Conservation (phyloP, 2,113 vertebrate species). For the Epinephelus fuscoguttatus region DNA sequence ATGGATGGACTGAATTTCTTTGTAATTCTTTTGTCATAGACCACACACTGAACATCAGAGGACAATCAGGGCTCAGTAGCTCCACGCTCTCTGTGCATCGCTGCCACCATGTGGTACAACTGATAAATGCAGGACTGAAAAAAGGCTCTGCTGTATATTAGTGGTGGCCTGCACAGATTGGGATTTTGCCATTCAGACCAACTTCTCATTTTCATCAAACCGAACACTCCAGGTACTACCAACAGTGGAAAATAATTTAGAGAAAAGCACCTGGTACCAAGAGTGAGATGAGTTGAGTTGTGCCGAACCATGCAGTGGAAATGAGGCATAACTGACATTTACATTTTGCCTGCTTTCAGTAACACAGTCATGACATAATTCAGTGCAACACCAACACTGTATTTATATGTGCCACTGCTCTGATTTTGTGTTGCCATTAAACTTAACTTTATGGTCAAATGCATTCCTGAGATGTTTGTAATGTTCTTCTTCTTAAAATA, state of each 20-base stretch:
- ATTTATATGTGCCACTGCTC: background rate
- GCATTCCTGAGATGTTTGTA: background rate
- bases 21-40: background rate
- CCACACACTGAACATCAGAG: background rate
- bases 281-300: too few relatives aligned
- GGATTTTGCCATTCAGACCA: too few relatives aligned
- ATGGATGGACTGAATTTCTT: background rate
- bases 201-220: too few relatives aligned
- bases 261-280: too few relatives aligned
- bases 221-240: too few relatives aligned
- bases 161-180: background rate
- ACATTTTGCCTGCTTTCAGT: background rate
- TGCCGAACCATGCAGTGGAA: too few relatives aligned
- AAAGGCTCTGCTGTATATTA: background rate
- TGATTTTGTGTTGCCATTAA: background rate
- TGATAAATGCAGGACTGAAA: background rate
- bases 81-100: background rate
- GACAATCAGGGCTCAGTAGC: background rate
- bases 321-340: background rate
- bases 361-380: background rate
- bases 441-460: background rate
- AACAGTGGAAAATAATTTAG: too few relatives aligned
- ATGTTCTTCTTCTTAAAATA: background rate
- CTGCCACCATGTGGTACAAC: slow-evolving; percentile 6
- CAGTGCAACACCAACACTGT: background rate